A percentile compares a stretch with the other conserved stretches of the same genome.
Conservation (phyloP, 2,888 invertebrate genomes). For the Thymelicus sylvestris region DNA sequence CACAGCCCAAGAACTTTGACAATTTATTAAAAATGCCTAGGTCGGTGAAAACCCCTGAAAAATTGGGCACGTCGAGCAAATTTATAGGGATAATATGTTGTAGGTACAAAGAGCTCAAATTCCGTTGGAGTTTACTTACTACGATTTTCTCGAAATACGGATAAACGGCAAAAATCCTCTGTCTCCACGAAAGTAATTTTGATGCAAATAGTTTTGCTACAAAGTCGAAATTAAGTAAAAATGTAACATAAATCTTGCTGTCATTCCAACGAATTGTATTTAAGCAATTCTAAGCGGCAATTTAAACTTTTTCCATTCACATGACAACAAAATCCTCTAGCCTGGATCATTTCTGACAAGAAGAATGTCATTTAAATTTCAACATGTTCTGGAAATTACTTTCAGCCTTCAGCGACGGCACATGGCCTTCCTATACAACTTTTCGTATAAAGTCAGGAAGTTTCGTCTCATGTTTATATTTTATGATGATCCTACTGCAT, state of each 20-base stretch:
- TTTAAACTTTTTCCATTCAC: conserved; percentile 32
- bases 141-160: not conserved
- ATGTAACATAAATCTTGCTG: conserved; percentile 8
- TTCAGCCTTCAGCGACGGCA: conserved; percentile 29
- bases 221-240: not conserved
- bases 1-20: conserved; percentile 42
- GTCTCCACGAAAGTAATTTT: not conserved
- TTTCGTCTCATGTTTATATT: conserved; percentile 33
- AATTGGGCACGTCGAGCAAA: conserved; percentile 80
- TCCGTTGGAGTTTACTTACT: conserved; percentile 63
- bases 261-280: not conserved
- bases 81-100: conserved; percentile 82
- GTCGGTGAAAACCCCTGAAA: conserved; percentile 79
- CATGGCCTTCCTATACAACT: conserved; percentile 31
- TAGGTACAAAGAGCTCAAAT: conserved; percentile 71
- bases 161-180: not conserved
- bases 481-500: conserved; percentile 31
- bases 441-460: conserved; percentile 31
- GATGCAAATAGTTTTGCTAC: not conserved
- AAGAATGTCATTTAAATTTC: conserved; percentile 35
- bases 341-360: conserved; percentile 25
- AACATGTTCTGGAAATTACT: conserved; percentile 35
- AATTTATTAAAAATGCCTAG: conserved; percentile 79
- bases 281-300: conserved; percentile 9
- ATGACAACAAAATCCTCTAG: conserved; percentile 17